Evolutionary conservation across 2,888 invertebrate genomes (phyloP).

Genomic region (Abscondita cerata): DNA sequence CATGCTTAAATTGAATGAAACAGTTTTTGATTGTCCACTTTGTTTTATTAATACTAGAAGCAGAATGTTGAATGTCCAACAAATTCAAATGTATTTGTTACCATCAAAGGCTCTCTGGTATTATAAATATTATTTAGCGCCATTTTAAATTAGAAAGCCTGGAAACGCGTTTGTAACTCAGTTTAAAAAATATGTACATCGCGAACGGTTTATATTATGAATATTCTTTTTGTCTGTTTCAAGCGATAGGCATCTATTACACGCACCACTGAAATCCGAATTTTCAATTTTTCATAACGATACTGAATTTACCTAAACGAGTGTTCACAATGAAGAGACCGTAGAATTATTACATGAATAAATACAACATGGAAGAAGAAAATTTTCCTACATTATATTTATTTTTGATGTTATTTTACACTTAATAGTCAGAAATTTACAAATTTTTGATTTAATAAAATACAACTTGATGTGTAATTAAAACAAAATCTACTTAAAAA

Average conservation of each 20-base stretch:
- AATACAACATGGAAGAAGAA: slow-evolving; percentile 8
- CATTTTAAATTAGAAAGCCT: too few relatives aligned
- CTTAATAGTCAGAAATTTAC: too few relatives aligned
- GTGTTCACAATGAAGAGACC: slow-evolving; percentile 10
- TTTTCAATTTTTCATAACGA: slow-evolving; percentile 12
- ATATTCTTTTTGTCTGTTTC: not conserved
- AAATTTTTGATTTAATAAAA: too few relatives aligned
- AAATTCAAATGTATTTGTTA: too few relatives aligned
- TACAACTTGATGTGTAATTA: too few relatives aligned
- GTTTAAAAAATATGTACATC: too few relatives aligned
- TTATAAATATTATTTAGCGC: too few relatives aligned
- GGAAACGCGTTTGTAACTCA: too few relatives aligned
- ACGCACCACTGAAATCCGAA: slow-evolving; percentile 12
- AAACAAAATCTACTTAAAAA: too few relatives aligned
- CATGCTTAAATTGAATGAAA: slow-evolving; percentile 33
- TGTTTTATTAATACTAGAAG: slow-evolving; percentile 26
- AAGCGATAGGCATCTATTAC: slow-evolving; percentile 6
- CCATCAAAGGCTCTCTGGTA: too few relatives aligned
- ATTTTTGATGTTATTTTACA: not conserved
- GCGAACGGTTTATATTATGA: too few relatives aligned
- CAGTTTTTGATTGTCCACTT: slow-evolving; percentile 33
- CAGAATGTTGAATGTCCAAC: not conserved
- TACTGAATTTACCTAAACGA: slow-evolving; percentile 11
- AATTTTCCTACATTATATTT: not conserved
- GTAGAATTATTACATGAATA: slow-evolving; percentile 10